phyloP scores from a whole-genome alignment of 2,888 invertebrate genomes.

The Rhogogaster chlorosoma region DNA sequence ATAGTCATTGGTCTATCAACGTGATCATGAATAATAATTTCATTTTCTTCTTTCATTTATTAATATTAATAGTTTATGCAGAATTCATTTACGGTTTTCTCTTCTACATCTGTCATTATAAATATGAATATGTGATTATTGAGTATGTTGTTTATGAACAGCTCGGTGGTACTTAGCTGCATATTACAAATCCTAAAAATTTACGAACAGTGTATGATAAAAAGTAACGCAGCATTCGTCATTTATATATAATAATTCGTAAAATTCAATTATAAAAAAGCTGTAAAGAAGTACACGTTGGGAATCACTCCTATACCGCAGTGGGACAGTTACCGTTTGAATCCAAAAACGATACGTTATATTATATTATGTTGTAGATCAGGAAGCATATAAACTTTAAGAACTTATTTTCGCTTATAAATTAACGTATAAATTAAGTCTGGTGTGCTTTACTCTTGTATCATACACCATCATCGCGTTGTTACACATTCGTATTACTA shows the following conservation, averaged over 20 bases:
- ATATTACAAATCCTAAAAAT: neutral
- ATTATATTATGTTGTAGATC: neutral
- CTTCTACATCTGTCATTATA: neutral
- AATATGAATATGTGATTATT: slow-evolving; percentile 30
- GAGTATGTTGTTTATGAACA: slow-evolving; percentile 30
- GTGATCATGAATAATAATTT: slow-evolving; percentile 66
- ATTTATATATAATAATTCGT: neutral
- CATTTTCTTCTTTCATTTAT: slow-evolving; percentile 33
- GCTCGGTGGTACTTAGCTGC: slow-evolving; percentile 35
- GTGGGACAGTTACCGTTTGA: neutral
- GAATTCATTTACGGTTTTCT: slow-evolving; percentile 7
- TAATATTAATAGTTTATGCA: slow-evolving; percentile 45
- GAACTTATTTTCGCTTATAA: neutral
- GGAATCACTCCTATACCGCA: neutral
- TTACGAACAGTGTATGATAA: neutral
- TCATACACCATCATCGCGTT: slow-evolving; percentile 37
- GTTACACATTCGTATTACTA: slow-evolving; percentile 30
- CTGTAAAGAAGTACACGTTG: neutral
- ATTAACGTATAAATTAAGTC: slow-evolving; percentile 23
- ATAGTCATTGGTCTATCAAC: slow-evolving; percentile 76
- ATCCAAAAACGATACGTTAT: neutral
- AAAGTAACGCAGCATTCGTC: slow-evolving; percentile 3
- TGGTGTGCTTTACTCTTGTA: slow-evolving; percentile 39
- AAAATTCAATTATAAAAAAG: neutral
- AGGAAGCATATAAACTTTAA: neutral